Evolutionary conservation across 1,140 invertebrate species (phyloP).

Genomic region (Brevipalpus yothersi): DNA sequence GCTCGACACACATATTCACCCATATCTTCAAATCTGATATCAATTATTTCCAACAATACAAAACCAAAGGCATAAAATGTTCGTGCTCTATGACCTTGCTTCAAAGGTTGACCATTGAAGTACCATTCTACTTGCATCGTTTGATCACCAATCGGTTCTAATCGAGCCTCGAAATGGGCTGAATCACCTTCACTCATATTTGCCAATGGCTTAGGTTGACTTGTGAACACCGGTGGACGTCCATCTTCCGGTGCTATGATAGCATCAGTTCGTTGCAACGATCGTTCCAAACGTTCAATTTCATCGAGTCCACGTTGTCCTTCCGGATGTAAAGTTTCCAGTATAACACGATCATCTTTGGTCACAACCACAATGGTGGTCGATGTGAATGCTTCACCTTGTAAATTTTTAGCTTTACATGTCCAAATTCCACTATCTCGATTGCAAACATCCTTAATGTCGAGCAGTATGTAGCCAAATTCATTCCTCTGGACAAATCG

Average conservation of each 20-base stretch:
- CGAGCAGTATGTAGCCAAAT: slow-evolving; percentile 69
- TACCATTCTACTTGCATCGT: slow-evolving; percentile 74
- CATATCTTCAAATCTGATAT: slow-evolving; percentile 23
- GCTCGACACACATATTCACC: slow-evolving; percentile 25
- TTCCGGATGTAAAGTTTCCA: slow-evolving; percentile 23
- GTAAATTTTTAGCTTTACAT: slow-evolving; percentile 44
- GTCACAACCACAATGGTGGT: background rate
- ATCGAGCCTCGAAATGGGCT: slow-evolving; percentile 35
- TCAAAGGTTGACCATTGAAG: slow-evolving; percentile 43
- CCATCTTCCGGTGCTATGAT: slow-evolving; percentile 39
- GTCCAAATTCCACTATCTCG: slow-evolving; percentile 63
- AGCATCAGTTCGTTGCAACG: slow-evolving; percentile 21
- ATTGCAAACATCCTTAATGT: slow-evolving; percentile 59
- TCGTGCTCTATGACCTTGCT: slow-evolving; percentile 28
- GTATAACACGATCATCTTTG: background rate
- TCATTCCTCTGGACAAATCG: slow-evolving; percentile 60
- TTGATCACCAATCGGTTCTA: slow-evolving; percentile 72
- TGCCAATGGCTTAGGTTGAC: slow-evolving; percentile 67
- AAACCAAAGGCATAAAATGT: slow-evolving; percentile 30
- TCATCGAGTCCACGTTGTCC: slow-evolving; percentile 81
- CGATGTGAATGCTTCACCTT: background rate
- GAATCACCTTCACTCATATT: slow-evolving; percentile 68
- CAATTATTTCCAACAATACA: slow-evolving; percentile 28
- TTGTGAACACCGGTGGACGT: slow-evolving; percentile 55
- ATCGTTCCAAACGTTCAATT: slow-evolving; percentile 75